A percentile compares a stretch with the other conserved stretches of the same genome.
Evolutionary conservation across 2,113 vertebrate species (phyloP).

Genomic region (Pseudorasbora parva): DNA sequence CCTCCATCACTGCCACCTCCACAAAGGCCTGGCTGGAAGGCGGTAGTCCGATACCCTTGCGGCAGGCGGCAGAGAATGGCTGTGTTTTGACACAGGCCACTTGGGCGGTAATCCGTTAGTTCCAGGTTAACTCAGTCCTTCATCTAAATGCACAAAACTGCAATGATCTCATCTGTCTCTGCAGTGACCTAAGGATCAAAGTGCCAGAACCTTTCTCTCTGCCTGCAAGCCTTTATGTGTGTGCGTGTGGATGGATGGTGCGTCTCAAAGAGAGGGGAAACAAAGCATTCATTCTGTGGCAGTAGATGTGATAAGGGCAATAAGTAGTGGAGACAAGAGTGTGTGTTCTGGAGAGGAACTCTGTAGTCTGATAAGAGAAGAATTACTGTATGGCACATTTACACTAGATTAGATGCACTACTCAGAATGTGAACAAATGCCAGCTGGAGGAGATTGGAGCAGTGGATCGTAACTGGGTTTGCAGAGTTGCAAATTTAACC

Average conservation of each 20-base stretch:
- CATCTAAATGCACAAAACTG: constrained; percentile 51
- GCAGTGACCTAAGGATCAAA: constrained; percentile 53
- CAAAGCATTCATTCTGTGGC: constrained; percentile 53
- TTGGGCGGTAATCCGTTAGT: constrained; percentile 43
- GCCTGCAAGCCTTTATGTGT: constrained; percentile 15
- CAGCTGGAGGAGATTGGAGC: constrained; percentile 36
- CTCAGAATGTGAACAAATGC: constrained; percentile 48
- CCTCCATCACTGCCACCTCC: constrained; percentile 22
- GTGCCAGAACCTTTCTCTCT: constrained; percentile 59
- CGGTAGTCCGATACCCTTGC: constrained; percentile 14
- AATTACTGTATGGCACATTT: constrained; percentile 59
- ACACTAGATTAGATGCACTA: constrained; percentile 44
- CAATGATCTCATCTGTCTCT: constrained; percentile 58
- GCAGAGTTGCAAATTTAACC: neutral
- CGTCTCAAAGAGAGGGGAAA: constrained; percentile 37
- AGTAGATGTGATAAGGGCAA: constrained; percentile 41
- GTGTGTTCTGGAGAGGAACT: constrained; percentile 41
- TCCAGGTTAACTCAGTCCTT: constrained; percentile 58
- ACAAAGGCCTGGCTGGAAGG: constrained; percentile 5
- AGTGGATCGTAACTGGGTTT: neutral
- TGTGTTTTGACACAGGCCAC: constrained; percentile 26
- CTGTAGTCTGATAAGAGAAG: constrained; percentile 50
- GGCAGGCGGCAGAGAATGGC: neutral
- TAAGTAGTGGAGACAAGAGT: constrained; percentile 40
- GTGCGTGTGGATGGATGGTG: constrained; percentile 36